Percentiles rank a stretch among this genome's conserved stretches.
Conservation (phyloP, 2,888 invertebrate species). For the Cryptocheilus praepositus region DNA sequence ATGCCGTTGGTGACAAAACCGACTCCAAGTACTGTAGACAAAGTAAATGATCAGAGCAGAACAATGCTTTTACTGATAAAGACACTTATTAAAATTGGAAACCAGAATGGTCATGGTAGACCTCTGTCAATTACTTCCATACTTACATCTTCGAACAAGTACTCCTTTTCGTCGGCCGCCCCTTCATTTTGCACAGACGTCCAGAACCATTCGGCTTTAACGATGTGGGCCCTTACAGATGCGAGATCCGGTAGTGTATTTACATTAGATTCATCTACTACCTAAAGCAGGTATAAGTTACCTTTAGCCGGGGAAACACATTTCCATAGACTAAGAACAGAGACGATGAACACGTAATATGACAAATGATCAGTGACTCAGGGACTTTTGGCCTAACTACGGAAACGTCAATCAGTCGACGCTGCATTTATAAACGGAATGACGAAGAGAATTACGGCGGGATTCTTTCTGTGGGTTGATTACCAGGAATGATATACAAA, state of each 20-base stretch:
- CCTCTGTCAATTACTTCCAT: neutral
- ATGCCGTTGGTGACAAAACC: constrained; percentile 74
- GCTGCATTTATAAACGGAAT: too few relatives aligned
- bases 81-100: too few relatives aligned
- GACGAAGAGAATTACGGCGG: too few relatives aligned
- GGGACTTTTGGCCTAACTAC: too few relatives aligned
- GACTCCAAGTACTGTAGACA: constrained; percentile 75
- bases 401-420: too few relatives aligned
- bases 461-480: too few relatives aligned
- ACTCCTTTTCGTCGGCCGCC: constrained; percentile 92
- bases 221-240: constrained; percentile 82
- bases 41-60: constrained; percentile 26
- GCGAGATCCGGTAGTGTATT: constrained; percentile 84
- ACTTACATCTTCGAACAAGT: constrained; percentile 90
- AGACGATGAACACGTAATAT: too few relatives aligned
- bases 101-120: too few relatives aligned
- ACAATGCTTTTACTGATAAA: neutral
- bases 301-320: too few relatives aligned
- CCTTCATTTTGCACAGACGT: constrained; percentile 97
- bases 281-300: constrained; percentile 76
- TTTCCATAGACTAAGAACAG: too few relatives aligned
- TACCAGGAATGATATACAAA: too few relatives aligned
- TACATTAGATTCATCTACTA: constrained; percentile 88
- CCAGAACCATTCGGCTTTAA: constrained; percentile 99
- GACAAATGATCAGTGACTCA: too few relatives aligned